These are phyloP conservation scores for Eurytoma californica DNA, from an alignment of 2,888 invertebrate genomes.

Conservation along the genomic window DNA sequence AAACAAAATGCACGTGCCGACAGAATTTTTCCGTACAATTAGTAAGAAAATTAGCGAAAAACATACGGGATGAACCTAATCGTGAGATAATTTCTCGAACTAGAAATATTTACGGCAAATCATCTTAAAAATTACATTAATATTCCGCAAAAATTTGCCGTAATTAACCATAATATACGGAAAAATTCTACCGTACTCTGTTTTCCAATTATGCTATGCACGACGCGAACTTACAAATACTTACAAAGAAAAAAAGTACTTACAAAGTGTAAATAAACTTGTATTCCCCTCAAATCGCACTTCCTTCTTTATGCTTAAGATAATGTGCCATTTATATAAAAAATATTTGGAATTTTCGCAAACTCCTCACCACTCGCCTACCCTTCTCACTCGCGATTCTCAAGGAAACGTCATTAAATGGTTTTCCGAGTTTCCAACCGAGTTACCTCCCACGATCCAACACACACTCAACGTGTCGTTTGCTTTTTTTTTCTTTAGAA, in stretches of 20 bases:
- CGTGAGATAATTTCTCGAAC: no score
- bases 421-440: background rate
- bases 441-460: background rate
- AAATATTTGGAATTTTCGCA: slow-evolving; percentile 45
- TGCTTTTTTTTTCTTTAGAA: background rate
- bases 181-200: no score
- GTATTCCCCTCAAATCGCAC: slow-evolving; percentile 26
- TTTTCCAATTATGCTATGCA: background rate
- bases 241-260: no score
- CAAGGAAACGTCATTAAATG: background rate
- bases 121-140: no score
- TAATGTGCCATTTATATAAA: slow-evolving; percentile 40
- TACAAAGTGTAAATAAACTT: background rate
- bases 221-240: no score
- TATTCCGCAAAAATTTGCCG: no score
- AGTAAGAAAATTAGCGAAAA: no score
- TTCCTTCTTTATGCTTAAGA: slow-evolving; percentile 3
- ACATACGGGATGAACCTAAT: no score
- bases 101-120: no score
- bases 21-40: no score
- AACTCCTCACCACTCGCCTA: slow-evolving; percentile 9
- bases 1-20: no score
- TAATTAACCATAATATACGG: no score
- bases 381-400: slow-evolving; percentile 5
- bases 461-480: background rate